These are phyloP conservation scores for Micropterix aruncella DNA, from an alignment of 2,888 invertebrate species.

Conservation along the genomic window DNA sequence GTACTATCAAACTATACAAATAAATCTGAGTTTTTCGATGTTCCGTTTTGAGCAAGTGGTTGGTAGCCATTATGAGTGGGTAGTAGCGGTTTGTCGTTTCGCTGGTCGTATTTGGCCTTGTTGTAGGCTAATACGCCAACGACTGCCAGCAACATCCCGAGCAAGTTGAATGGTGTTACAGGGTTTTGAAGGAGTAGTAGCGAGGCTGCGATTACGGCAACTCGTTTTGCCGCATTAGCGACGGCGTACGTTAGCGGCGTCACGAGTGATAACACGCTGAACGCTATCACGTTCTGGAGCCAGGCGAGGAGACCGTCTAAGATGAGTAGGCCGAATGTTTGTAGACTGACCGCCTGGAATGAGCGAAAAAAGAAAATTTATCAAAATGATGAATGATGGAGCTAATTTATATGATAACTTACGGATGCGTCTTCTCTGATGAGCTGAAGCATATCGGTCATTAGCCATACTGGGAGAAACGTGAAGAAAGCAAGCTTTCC, in stretches of 20 bases:
- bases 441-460: background rate
- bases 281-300: constrained; percentile 90
- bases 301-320: constrained; percentile 82
- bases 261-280: constrained; percentile 80
- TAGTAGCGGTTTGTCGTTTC: constrained; percentile 9
- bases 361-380: constrained; percentile 6
- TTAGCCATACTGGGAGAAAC: constrained; percentile 3
- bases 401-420: too few species aligned
- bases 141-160: constrained; percentile 85
- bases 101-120: constrained; percentile 36
- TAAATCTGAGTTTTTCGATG: too few species aligned
- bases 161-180: constrained; percentile 71
- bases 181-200: constrained; percentile 82
- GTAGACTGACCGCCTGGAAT: constrained; percentile 21
- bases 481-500: constrained; percentile 3
- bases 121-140: constrained; percentile 85
- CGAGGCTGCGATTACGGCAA: constrained; percentile 81
- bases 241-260: constrained; percentile 94
- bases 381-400: too few species aligned
- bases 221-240: constrained; percentile 88
- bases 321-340: constrained; percentile 44
- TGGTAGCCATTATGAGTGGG: constrained; percentile 4
- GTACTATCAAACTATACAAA: too few species aligned
- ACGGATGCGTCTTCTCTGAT: background rate
- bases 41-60: background rate